Base-by-base conservation (phyloP, 2,888 invertebrate species). In the Aphidoletes aphidimyza region DNA sequence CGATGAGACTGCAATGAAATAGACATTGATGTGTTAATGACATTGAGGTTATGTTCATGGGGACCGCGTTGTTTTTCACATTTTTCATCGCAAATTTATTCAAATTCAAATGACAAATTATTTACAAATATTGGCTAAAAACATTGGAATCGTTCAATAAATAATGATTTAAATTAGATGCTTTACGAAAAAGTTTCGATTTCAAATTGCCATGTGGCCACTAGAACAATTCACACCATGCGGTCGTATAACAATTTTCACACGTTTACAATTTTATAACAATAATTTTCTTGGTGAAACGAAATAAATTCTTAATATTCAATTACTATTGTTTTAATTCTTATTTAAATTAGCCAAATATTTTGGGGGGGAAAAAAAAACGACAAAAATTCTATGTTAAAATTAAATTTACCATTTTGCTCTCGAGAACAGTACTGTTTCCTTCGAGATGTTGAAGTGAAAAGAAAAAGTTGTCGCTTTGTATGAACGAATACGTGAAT, bases 1-100 rank as follows among this genome's bases (percentile, higher is more conserved):
- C 99, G 95, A 92, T 99, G 99, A 92, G 99, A 99, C 99, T 99
- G 91, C 86, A 94, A 34, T 8, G 22, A 81, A 1, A 37, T 26
- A 69, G 5, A 69, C 0, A 11, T 30, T 0, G 14, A 69, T 14
- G 14, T 22, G 22, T 69, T 69, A 69, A 30, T 1, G 14, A 83
- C 8, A 49, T 84, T 84, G 84, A 84, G 84, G 84, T 84, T 84
- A 84, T 47, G 49, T 84, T 47, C 26, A 30, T 19, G 2, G 1
- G 6, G 9, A 54, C 14, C 34, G 17, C 6, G 17, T 11, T 14
- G 14, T 11, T 45, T 45, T 45, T 14, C 45, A 45, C 9, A 45
- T 45, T 45, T 45, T 45, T 45, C 45, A 45, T 45, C 45, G 45
- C 14, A 45, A 45, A 45, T 45, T 45, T 45, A 8, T 8, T 45